A percentile compares a stretch with the other conserved stretches of the same genome.
Evolutionary conservation across 2,888 invertebrate species (phyloP).

Genomic region (Xestia ashworthii): DNA sequence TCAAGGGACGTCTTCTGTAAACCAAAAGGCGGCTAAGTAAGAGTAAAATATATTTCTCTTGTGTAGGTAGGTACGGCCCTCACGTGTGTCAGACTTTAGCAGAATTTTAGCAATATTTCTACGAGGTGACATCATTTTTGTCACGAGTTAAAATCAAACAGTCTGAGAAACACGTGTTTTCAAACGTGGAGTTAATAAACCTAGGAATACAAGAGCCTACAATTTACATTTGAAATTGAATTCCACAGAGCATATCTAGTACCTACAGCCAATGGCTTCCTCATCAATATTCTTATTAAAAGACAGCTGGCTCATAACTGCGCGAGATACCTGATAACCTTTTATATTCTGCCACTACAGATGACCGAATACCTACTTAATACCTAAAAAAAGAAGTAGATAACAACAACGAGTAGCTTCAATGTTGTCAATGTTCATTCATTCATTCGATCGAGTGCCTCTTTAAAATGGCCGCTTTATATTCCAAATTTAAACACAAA

Average conservation of each 20-base stretch:
- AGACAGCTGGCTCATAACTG: constrained; percentile 40
- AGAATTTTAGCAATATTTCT: constrained; percentile 8
- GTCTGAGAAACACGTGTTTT: constrained; percentile 27
- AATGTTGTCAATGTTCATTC: constrained; percentile 71
- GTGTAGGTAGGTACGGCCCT: background rate
- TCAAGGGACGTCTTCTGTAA: background rate
- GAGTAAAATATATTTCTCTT: background rate
- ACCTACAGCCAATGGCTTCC: constrained; percentile 7
- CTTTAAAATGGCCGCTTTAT: constrained; percentile 73
- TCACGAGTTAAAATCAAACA: constrained; percentile 14
- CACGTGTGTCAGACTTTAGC: background rate
- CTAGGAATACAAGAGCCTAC: background rate
- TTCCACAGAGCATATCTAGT: background rate
- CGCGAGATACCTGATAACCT: constrained; percentile 47
- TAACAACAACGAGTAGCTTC: constrained; percentile 40
- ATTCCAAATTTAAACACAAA: constrained; percentile 86
- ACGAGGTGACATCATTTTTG: constrained; percentile 30
- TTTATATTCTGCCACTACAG: constrained; percentile 29
- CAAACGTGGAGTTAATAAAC: constrained; percentile 22
- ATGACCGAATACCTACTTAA: constrained; percentile 50
- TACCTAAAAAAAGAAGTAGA: constrained; percentile 40
- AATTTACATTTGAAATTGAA: constrained; percentile 23
- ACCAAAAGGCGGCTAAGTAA: background rate
- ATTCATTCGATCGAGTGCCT: constrained; percentile 65
- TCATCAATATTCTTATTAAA: constrained; percentile 29